Percentiles rank a stretch among this genome's conserved stretches.
Evolutionary conservation across 1,140 invertebrate species (phyloP).

Genomic region (Frieseomelitta varia): DNA sequence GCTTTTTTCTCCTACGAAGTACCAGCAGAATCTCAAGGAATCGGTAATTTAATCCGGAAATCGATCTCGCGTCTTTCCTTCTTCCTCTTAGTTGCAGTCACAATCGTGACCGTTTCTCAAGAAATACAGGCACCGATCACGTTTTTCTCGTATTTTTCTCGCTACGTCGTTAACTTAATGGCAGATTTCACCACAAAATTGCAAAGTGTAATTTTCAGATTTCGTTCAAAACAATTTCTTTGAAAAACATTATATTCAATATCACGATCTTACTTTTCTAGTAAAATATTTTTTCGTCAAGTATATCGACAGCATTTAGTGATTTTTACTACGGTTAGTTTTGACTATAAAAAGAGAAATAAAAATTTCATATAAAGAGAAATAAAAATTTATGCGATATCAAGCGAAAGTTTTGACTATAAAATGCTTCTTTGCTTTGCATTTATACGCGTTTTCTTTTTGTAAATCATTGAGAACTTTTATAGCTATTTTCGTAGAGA

Average conservation of each 20-base stretch:
- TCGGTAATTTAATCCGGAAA: constrained; percentile 36
- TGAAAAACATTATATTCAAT: not conserved
- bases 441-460: not conserved
- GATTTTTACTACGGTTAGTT: not conserved
- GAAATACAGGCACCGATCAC: constrained; percentile 1
- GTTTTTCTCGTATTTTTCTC: not conserved
- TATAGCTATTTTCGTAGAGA: not conserved
- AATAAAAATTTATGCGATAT: not conserved
- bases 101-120: not conserved
- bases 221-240: not conserved
- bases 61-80: not conserved
- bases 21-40: not conserved
- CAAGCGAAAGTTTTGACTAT: not conserved
- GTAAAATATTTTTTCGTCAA: not conserved
- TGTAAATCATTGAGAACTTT: not conserved
- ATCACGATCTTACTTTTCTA: not conserved
- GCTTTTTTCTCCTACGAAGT: not conserved
- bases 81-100: not conserved
- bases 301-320: not conserved
- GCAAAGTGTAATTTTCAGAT: constrained; percentile 1
- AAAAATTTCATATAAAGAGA: not conserved
- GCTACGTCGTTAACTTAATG: not conserved
- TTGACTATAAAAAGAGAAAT: not conserved
- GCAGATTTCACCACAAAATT: constrained; percentile 21
- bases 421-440: not conserved